These are phyloP conservation scores for Cyprinodon brontotheroides DNA, from an alignment of 2,113 vertebrate species.

Conservation along the genomic window DNA sequence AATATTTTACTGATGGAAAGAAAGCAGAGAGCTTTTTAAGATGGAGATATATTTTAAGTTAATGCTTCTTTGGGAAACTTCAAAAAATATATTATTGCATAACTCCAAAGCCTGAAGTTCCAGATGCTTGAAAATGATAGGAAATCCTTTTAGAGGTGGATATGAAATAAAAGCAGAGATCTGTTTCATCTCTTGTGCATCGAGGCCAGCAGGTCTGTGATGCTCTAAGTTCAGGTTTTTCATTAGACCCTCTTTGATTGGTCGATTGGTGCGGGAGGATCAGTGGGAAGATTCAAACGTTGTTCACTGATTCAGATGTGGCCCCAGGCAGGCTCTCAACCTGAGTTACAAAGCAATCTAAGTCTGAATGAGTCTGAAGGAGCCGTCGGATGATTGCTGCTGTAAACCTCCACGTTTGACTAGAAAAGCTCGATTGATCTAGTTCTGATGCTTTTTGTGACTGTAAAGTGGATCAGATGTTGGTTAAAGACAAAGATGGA, in stretches of 20 bases:
- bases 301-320: too few relatives aligned
- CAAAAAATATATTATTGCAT: background rate
- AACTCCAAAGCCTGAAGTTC: slow-evolving; percentile 7
- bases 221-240: background rate
- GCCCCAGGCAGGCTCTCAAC: too few relatives aligned
- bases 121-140: slow-evolving; percentile 1
- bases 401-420: too few relatives aligned
- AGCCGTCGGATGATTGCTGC: too few relatives aligned
- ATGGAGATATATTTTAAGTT: too few relatives aligned
- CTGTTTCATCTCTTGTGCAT: slow-evolving; percentile 18
- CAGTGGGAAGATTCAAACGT: background rate
- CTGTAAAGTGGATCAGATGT: too few relatives aligned
- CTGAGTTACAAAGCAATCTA: too few relatives aligned
- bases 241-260: background rate
- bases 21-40: background rate
- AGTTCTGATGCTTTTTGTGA: too few relatives aligned
- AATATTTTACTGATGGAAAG: background rate
- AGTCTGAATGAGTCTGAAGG: too few relatives aligned
- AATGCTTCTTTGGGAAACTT: background rate
- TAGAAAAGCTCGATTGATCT: too few relatives aligned
- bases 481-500: too few relatives aligned
- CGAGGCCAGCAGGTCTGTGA: background rate
- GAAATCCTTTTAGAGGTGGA: background rate
- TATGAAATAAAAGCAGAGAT: slow-evolving; percentile 2
- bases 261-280: background rate